These are phyloP conservation scores for Indicator maculatus DNA, from an alignment of 2,113 vertebrate genomes.

Conservation along the genomic window DNA sequence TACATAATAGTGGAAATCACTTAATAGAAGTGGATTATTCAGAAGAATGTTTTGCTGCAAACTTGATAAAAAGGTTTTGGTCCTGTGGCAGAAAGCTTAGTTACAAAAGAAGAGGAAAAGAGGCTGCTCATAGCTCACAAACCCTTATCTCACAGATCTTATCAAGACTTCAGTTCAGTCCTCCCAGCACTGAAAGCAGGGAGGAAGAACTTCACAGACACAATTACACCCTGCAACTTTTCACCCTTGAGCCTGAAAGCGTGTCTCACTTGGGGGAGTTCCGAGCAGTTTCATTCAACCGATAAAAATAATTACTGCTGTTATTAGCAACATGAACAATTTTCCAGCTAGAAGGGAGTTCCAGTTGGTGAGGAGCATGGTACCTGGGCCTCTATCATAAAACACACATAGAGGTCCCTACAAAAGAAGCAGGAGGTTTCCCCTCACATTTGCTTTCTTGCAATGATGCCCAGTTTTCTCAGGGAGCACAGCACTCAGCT, in stretches of 20 bases:
- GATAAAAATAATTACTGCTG: neutral
- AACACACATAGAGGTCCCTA: neutral
- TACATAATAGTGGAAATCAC: slow-evolving; percentile 31
- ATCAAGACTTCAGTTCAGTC: neutral
- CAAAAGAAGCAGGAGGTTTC: neutral
- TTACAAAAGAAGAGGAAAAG: slow-evolving; percentile 13
- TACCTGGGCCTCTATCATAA: neutral
- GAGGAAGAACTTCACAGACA: neutral
- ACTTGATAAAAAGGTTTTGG: slow-evolving; percentile 47
- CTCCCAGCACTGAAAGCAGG: neutral
- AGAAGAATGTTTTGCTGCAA: slow-evolving; percentile 37
- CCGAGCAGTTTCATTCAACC: neutral
- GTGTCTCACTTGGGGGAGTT: fast-evolving
- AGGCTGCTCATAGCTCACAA: slow-evolving; percentile 12
- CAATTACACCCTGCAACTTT: neutral
- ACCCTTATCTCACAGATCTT: neutral
- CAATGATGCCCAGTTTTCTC: neutral
- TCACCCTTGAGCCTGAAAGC: neutral
- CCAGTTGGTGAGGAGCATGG: neutral
- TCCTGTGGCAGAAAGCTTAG: slow-evolving; percentile 22
- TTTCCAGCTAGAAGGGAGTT: neutral
- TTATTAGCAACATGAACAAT: neutral
- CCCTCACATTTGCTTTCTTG: neutral
- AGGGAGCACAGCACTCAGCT: neutral
- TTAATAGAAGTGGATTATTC: slow-evolving; percentile 41